Evolutionary conservation across 2,113 vertebrate genomes (phyloP).

Genomic region (Ptilorrhoa leucosticta): DNA sequence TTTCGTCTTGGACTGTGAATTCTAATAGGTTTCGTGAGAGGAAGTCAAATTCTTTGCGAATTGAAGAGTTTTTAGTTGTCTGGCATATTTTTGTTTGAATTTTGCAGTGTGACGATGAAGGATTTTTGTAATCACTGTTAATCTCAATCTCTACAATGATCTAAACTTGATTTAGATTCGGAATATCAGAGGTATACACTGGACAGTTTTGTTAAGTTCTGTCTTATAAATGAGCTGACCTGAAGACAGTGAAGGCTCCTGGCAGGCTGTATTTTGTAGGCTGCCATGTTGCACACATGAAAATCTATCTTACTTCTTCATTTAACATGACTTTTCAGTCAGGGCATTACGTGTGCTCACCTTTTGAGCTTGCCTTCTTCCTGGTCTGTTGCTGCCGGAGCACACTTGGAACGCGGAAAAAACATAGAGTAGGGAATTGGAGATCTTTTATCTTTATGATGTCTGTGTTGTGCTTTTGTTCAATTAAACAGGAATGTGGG

Average conservation of each 20-base stretch:
- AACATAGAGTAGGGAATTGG: rapidly evolving
- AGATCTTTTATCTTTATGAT: neutral
- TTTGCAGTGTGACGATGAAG: neutral
- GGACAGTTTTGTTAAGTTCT: neutral
- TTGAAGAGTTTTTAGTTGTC: neutral
- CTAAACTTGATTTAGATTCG: neutral
- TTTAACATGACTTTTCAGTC: neutral
- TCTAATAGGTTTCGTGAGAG: neutral
- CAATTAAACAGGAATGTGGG: neutral
- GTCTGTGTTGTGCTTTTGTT: neutral
- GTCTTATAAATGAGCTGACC: neutral
- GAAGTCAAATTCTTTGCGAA: neutral
- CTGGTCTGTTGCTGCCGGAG: neutral
- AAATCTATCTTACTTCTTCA: neutral
- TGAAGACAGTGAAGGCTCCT: neutral
- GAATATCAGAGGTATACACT: neutral
- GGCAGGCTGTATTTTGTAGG: neutral
- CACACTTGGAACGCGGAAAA: neutral
- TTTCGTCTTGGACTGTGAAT: neutral
- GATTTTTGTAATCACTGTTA: neutral
- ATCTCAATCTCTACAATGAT: neutral
- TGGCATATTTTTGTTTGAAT: neutral
- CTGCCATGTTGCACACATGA: neutral
- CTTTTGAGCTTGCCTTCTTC: neutral
- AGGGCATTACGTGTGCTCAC: neutral